Evolutionary conservation across 2,888 invertebrate species (phyloP), one percentile per base, ranked within the genome.

Genomic region (Sturmia bella): DNA sequence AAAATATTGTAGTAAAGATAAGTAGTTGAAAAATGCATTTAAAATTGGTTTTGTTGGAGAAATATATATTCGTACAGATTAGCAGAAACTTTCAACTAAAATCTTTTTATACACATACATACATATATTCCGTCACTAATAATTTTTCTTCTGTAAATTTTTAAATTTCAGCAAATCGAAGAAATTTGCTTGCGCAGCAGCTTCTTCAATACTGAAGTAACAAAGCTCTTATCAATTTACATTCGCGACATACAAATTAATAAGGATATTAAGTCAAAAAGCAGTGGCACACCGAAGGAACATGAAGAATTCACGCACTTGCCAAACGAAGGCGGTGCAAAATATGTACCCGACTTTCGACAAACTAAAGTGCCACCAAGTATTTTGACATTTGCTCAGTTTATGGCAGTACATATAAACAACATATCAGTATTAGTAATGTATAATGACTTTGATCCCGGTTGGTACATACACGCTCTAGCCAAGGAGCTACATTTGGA

Each of bases 181-280:
- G 96, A 96, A 90, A 93, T 97, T 85, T 95, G 96, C 84, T 93
- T 97, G 84, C 94, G 95, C 70, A 97, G 97, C 89, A 97, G 96
- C 91, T 95, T 96, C 88, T 94, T 97, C 85, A 97, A 96, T 89
- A 96, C 96, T 1, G 97, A 97, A 85, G 95, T 97, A 68, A 96
- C 96, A 21, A 97, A 97, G 89, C 90, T 97, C 13, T 91, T 97
- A 3, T 96, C 96, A 3, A 94, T 97, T 19, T 94, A 96, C n/a
- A 94, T 96, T 84, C 93, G 93, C 82, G 96, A 96, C 88, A 94
- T 96, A 3, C 93, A 96, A 83, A 93, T 97, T 73, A 96, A 96
- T 86, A 96, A 96, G 89, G 95, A 95, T 91, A 94, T 95, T 56
- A 92, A 92, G 80, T 88, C 89, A 41, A 86, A 87, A n/a, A 86